Conservation (phyloP, 2,797 vertebrate genomes). For the Pseudocheirus occidentalis region DNA sequence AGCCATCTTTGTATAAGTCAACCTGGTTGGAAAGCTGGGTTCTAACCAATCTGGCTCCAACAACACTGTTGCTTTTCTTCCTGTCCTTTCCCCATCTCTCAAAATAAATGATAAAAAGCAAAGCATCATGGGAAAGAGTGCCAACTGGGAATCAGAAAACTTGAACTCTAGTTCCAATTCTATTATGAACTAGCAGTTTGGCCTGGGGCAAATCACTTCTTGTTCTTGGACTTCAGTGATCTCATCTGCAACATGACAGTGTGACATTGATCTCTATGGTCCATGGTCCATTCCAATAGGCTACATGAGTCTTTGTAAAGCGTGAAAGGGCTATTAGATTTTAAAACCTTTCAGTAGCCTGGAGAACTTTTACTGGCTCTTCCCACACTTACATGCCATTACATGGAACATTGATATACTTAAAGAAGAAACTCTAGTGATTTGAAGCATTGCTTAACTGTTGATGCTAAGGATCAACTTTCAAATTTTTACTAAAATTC, state of each 20-base stretch:
- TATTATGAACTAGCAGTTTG: background rate
- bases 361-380: background rate
- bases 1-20: conserved; percentile 63
- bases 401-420: background rate
- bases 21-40: conserved; percentile 23
- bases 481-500: background rate
- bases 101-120: background rate
- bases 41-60: background rate
- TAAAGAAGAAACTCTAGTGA: background rate
- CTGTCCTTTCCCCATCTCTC: background rate
- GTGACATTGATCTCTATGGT: background rate
- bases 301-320: background rate
- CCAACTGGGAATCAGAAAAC: background rate
- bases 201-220: background rate
- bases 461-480: background rate
- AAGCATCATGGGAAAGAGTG: background rate
- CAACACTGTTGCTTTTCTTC: background rate
- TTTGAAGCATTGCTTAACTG: background rate
- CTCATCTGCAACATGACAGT: background rate
- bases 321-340: background rate
- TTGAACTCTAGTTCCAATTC: background rate
- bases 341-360: background rate
- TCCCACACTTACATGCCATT: background rate
- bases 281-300: background rate
- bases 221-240: background rate